Conservation (phyloP, 2,888 invertebrate genomes). For the Nomada fucata region DNA sequence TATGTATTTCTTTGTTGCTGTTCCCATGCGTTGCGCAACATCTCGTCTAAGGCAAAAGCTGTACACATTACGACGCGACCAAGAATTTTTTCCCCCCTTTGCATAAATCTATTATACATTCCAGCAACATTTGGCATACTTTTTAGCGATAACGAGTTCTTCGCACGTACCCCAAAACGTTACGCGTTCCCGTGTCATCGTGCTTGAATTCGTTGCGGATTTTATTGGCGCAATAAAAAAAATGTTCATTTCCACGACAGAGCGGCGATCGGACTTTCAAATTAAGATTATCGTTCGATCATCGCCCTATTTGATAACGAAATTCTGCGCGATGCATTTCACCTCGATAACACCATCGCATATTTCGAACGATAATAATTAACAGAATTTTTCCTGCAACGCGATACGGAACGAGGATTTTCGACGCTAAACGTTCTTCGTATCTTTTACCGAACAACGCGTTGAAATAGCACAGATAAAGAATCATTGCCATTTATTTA, state of each 20-base stretch:
- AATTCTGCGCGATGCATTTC: no score
- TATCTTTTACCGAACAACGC: no score
- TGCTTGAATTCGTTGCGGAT: neutral
- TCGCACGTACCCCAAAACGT: neutral
- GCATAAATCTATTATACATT: slow-evolving; percentile 22
- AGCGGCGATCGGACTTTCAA: neutral
- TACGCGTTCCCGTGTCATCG: no score
- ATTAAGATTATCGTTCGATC: neutral
- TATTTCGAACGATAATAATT: no score
- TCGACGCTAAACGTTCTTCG: no score
- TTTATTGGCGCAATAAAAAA: neutral
- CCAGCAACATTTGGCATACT: neutral
- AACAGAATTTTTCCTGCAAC: no score
- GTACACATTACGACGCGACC: no score
- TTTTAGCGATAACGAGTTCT: slow-evolving; percentile 1
- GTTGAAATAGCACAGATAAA: no score
- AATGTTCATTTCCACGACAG: neutral
- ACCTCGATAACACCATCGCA: no score
- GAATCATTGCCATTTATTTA: neutral
- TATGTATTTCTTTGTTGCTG: neutral
- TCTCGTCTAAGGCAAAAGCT: neutral
- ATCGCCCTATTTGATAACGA: neutral
- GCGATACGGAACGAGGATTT: no score
- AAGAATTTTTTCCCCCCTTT: neutral
- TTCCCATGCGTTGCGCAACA: neutral